Evolutionary conservation across 2,113 vertebrate species (phyloP), one percentile per base, ranked within the genome.

Genomic region (Rafetus swinhoei): DNA sequence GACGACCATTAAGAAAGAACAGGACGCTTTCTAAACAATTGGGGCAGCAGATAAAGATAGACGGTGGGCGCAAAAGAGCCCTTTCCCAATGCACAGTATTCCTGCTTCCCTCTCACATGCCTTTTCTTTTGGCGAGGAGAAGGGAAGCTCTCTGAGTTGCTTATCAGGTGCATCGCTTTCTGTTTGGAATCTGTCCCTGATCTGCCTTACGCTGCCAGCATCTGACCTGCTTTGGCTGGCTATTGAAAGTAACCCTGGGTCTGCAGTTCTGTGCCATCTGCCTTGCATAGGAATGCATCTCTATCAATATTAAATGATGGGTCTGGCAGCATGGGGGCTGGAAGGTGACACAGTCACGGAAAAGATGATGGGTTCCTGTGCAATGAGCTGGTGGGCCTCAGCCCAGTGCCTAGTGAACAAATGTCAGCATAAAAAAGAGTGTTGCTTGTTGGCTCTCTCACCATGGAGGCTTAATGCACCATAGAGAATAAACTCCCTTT

Each of bases 21-120:
- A 82, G 0, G 1, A 83, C 69, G 93, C 87, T 96, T 95, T 94
- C 93, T 94, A 94, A 96, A 94, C 93, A 93, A 95, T 94, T 90
- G 87, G 3, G 27, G 91, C 94, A 97, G 93, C 85, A 94, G 91
- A 95, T 92, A 88, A 93, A 93, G 95, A 45, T 45, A 45, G 45
- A 45, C 6, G 92, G 96, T 95, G 79, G 94, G 91, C 89, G 76
- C 65, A 2, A 87, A 79, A 88, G 90, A 91, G 86, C 82, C 79
- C 85, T 83, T 90, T 92, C 53, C n/a, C 50, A 1, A 82, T 76
- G 94, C 86, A 85, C 52, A 59, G 95, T 90, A 84, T 87, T 89
- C 94, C 94, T 0, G 2, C 69, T 54, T 89, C 90, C 82, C 79
- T 90, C 88, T 89, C 90, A 45, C 93, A 93, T 82, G 85, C 80